Evolutionary conservation across 2,797 vertebrate species (phyloP), one percentile per base, ranked within the genome.

Genomic region (Salmo trutta): DNA sequence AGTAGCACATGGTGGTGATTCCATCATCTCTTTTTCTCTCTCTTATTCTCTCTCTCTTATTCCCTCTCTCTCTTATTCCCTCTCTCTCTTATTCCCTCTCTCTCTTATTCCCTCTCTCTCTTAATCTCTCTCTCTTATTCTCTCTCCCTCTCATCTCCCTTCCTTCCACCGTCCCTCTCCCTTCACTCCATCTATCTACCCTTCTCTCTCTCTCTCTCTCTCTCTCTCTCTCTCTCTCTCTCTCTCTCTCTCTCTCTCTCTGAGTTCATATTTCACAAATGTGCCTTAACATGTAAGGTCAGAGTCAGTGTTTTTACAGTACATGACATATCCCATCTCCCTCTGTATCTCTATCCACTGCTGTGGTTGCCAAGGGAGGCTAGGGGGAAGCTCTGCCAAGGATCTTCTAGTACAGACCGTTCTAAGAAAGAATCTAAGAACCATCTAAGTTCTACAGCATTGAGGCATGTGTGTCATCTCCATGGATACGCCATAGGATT

Each of bases 211-310:
- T 31, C 31, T 41, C 36, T 41, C 36, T 8, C 36, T 8, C 36
- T 41, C 36, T 36, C 33, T 36, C 33, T 36, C 33, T 36, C 33
- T 36, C 33, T 1, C 33, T 6, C 5, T 36, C 33, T 36, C 33
- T 41, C 36, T 8, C 7, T 41, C 36, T 16, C 64, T 24, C 53
- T 16, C 17, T 5, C 6, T 74, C 65, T 79, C 24, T 79, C 69
- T 54, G 33, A 73, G 69, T 17, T 69, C 47, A 75, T 54, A 74
- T 81, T 81, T 81, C 80, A 47, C 81, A 74, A 54, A 75, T 85
- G 80, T 80, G 74, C 72, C 59, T 41, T 0, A 10, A 52, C 75
- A 41, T 21, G n/a, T 36, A 67, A 76, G 53, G 75, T 75, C 81
- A 79, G 77, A 72, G 41, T 79, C 41, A 6, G 19, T 54, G 75